Conservation (phyloP, 2,113 vertebrate genomes). For the Bostrychus sinensis region DNA sequence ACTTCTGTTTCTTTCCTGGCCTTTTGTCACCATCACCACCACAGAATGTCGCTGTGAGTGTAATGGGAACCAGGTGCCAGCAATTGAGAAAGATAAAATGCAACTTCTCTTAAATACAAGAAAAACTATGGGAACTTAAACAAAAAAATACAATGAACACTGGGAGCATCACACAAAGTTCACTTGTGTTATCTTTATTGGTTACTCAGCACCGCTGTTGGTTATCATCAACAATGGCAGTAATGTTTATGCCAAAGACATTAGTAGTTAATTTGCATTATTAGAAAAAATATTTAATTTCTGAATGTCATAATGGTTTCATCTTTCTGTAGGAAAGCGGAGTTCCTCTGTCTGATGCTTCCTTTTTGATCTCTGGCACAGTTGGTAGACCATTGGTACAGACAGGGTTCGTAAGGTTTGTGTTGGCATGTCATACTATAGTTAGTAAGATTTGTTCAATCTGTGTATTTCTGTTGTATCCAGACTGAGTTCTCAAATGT, state of each 20-base stretch:
- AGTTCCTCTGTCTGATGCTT: constrained; percentile 20
- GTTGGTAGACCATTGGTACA: constrained; percentile 33
- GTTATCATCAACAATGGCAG: no score
- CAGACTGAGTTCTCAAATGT: no score
- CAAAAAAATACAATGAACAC: constrained; percentile 36
- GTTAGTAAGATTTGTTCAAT: no score
- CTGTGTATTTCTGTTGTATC: no score
- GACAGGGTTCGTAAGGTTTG: constrained; percentile 32
- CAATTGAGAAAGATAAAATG: constrained; percentile 44
- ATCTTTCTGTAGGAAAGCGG: constrained; percentile 47
- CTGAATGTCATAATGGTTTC: constrained; percentile 3
- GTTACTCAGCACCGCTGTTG: no score
- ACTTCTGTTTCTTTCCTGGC: constrained; percentile 17
- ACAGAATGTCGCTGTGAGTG: constrained; percentile 42
- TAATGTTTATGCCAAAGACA: not conserved
- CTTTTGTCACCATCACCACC: constrained; percentile 59
- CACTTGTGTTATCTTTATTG: constrained; percentile 6
- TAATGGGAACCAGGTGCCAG: constrained; percentile 71
- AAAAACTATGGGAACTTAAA: constrained; percentile 30
- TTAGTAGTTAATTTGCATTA: not conserved
- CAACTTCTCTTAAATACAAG: constrained; percentile 16
- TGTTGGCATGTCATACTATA: not conserved
- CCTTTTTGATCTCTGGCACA: constrained; percentile 32
- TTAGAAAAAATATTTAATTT: not conserved
- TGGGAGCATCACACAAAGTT: constrained; percentile 60